A percentile compares a stretch with the other conserved stretches of the same genome.
Conservation (phyloP, 2,888 invertebrate genomes). For the Epicampocera succincta region DNA sequence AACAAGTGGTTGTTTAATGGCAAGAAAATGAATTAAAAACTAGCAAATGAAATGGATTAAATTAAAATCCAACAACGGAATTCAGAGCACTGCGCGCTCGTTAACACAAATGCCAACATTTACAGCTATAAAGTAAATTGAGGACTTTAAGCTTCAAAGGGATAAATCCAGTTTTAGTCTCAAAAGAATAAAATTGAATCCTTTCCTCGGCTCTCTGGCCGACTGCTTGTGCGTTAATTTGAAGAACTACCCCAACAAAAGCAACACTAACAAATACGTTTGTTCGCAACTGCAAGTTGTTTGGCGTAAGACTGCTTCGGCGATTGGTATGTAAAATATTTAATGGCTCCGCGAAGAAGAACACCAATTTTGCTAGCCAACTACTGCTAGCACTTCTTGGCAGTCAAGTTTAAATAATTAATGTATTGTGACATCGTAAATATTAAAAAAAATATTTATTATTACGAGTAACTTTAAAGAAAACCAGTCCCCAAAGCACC, state of each 20-base stretch:
- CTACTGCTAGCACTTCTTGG: slow-evolving; percentile 30
- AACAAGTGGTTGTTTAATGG: slow-evolving; percentile 30
- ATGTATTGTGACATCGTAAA: slow-evolving; percentile 70
- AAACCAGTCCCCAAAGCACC: slow-evolving; percentile 67
- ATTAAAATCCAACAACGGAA: slow-evolving; percentile 32
- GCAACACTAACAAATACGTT: slow-evolving; percentile 22
- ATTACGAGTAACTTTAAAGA: slow-evolving; percentile 45
- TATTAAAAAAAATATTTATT: slow-evolving; percentile 62
- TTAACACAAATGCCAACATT: slow-evolving; percentile 31
- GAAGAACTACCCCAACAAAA: slow-evolving; percentile 54
- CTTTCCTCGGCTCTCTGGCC: slow-evolving; percentile 3
- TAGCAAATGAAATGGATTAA: slow-evolving; percentile 35
- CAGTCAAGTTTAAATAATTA: slow-evolving; percentile 63
- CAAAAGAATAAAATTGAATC: slow-evolving; percentile 8
- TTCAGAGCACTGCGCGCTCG: slow-evolving; percentile 13
- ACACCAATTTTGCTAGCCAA: slow-evolving; percentile 20
- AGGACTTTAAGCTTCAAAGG: slow-evolving; percentile 20
- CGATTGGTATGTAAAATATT: slow-evolving; percentile 55
- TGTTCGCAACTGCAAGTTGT: slow-evolving; percentile 8
- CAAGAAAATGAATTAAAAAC: slow-evolving; percentile 30
- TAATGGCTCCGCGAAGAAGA: slow-evolving; percentile 37
- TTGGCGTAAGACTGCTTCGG: slow-evolving; percentile 52
- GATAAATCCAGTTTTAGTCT: slow-evolving; percentile 50
- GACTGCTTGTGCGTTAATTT: slow-evolving; percentile 44
- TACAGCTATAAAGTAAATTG: slow-evolving; percentile 36